Evolutionary conservation across 2,888 invertebrate species (phyloP).

Genomic region (Melinopterus prodromus): DNA sequence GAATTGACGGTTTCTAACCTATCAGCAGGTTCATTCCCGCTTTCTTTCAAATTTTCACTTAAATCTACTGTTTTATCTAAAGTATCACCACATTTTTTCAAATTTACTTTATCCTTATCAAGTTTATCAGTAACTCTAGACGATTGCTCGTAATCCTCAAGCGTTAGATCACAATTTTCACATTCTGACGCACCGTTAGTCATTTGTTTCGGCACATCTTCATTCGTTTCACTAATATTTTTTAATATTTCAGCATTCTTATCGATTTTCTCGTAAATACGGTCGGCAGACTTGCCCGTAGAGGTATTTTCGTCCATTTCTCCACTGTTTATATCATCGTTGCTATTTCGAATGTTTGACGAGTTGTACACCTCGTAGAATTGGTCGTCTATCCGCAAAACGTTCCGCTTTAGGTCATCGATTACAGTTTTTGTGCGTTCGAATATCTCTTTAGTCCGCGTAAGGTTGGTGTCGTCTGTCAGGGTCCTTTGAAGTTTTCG

Average conservation of each 20-base stretch:
- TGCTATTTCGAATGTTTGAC: neutral
- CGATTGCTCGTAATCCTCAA: neutral
- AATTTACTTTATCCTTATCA: neutral
- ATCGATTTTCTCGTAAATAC: no score
- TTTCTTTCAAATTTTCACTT: no score
- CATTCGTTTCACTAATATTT: neutral
- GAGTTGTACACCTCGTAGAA: constrained; percentile 39
- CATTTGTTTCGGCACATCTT: neutral
- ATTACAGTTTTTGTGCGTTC: constrained; percentile 43
- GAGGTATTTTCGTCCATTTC: neutral
- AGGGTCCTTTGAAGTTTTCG: constrained; percentile 36
- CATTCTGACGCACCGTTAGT: neutral
- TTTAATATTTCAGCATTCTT: neutral
- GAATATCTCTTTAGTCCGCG: constrained; percentile 34
- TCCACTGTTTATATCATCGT: neutral
- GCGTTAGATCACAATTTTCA: constrained; percentile 5
- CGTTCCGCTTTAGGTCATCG: constrained; percentile 38
- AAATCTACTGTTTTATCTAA: no score
- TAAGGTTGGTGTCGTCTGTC: constrained; percentile 33
- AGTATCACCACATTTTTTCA: neutral
- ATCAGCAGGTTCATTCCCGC: no score
- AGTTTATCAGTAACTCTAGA: neutral
- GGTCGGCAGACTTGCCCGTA: neutral
- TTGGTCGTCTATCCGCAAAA: constrained; percentile 38
- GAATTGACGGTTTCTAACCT: no score